Evolutionary conservation across 2,797 vertebrate species (phyloP), one percentile per base, ranked within the genome.

Genomic region (Acrossocheilus wenchowensis): DNA sequence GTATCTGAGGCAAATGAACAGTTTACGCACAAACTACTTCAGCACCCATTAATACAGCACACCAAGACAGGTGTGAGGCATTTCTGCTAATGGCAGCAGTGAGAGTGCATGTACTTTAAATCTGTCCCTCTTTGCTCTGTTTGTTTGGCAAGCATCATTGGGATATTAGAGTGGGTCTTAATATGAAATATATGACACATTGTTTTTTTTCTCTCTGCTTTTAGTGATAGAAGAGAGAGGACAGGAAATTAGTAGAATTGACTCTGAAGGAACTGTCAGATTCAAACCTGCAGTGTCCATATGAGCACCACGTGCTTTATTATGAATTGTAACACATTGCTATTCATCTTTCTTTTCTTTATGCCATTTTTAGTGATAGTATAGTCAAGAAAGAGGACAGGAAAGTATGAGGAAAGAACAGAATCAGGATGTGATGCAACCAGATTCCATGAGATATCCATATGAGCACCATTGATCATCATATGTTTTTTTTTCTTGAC

Each of bases 1-100:
- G 90, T 93, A 91, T 86, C 86, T 80, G 91, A 91, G 88, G 89
- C 94, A 93, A 95, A 94, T 93, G 93, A 94, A 93, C 91, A 92
- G 91, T 94, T 94, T 93, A 93, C 89, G 88, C 91, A 89, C 93
- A 91, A 93, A 93, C 91, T 94, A 94, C 94, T 90, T 86, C 43
- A 36, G 23, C 57, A 92, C 91, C 94, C 93, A 93, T 95, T 95
- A 95, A 94, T 95, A 93, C 90, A 88, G 91, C 85, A 87, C 52
- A 88, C 90, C 80, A 52, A 71, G 92, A 93, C 92, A 91, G 93
- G 92, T 93, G 87, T 82, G 87, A 90, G 87, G 90, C 88, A 88
- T 89, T 94, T 94, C 90, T 92, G 92, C 94, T 94, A 92, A 94
- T 93, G 94, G 92, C 91, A 92, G 92, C 92, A 91, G 88, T 88